phyloP scores from a whole-genome alignment of 2,113 vertebrate genomes.

The Hippocampus guttulatus region DNA sequence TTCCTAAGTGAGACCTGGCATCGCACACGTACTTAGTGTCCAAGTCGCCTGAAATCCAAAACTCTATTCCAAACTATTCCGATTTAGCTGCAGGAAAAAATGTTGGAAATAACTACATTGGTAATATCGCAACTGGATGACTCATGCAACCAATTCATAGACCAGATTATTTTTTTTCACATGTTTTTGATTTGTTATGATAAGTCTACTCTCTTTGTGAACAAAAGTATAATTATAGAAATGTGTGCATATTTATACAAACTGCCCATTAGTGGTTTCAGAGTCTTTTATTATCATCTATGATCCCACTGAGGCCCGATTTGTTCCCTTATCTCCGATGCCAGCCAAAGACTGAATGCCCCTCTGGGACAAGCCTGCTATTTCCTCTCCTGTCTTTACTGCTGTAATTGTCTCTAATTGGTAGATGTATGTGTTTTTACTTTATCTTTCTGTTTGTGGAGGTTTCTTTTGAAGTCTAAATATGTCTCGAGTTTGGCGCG shows the following conservation, averaged over 20 bases:
- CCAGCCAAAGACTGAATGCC: slow-evolving; percentile 16
- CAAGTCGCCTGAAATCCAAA: no score
- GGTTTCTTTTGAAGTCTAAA: slow-evolving; percentile 36
- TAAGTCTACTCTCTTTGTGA: neutral
- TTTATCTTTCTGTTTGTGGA: slow-evolving; percentile 45
- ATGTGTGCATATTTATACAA: neutral
- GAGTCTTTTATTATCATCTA: neutral
- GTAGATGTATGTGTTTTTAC: slow-evolving; percentile 47
- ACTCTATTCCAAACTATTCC: no score
- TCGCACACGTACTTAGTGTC: no score
- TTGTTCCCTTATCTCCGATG: slow-evolving; percentile 23
- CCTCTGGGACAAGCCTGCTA: slow-evolving; percentile 38
- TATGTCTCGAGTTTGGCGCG: slow-evolving; percentile 25
- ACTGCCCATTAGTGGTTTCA: neutral
- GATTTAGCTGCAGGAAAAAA: no score
- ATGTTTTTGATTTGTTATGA: neutral
- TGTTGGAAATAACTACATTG: no score
- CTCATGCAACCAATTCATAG: neutral
- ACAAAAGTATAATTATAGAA: neutral
- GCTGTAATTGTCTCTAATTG: slow-evolving; percentile 52
- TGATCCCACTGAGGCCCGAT: slow-evolving; percentile 1
- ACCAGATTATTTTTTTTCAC: neutral
- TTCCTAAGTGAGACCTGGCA: no score
- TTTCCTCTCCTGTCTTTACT: slow-evolving; percentile 41
- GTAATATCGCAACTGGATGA: neutral